Evolutionary conservation across 1,140 invertebrate genomes (phyloP), one percentile per base, ranked within the genome.

Genomic region (Drosophila oshimai): DNA sequence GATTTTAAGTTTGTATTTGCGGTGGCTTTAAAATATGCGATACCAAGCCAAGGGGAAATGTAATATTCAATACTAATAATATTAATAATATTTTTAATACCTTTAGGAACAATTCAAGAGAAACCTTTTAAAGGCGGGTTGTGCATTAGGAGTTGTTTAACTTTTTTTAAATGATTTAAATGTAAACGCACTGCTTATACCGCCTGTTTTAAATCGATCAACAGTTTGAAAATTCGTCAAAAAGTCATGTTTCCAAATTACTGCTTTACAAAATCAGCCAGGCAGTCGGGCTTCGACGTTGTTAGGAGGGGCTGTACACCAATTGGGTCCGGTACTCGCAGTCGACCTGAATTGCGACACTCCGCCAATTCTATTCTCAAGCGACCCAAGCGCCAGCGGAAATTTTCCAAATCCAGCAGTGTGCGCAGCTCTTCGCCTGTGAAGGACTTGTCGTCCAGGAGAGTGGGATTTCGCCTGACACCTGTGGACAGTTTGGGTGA

Each of bases 221-320:
- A 45, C 31, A 58, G 3, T 20, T 55, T 36, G 13, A 28, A 51
- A 47, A 36, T 36, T 37, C 26, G 28, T 44, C 49, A 62, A 33
- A 34, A 69, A 64, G 29, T 36, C 29, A 81, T 84, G 80, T 79
- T 72, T 64, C 80, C 80, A 73, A 84, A 84, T 64, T 86, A 68
- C 36, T 74, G 75, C 60, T 86, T 86, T 31, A 67, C 41, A 4
- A 80, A 72, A 39, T 34, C 44, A 28, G n/a, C 33, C 36, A 44
- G 53, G 10, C 42, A 72, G 2, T 39, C 20, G 9, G 75, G 47
- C 28, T 79, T 60, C n/a, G 51, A 80, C 12, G 39, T 80, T 3
- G 1, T 51, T n/a, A 64, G 7, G 7, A 46, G 44, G 17, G 33
- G 15, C 3, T 72, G 46, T 9, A 10, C n/a, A n/a, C n/a, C n/a